Conservation (phyloP, 2,888 invertebrate genomes). For the Aleiodes testaceus region DNA sequence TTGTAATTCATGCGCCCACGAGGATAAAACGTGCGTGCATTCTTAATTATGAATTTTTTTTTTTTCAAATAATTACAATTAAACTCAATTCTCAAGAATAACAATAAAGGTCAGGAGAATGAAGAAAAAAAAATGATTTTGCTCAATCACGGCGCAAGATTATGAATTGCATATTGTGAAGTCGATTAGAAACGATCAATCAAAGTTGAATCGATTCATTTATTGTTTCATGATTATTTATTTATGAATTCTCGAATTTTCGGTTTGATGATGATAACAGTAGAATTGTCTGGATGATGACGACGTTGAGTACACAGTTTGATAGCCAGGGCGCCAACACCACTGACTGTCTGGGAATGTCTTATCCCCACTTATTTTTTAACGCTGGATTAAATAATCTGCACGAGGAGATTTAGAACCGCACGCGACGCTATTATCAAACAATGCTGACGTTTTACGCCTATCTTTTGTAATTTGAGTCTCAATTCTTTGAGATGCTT, state of each 20-base stretch:
- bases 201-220: too few species aligned
- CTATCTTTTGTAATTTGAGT: conserved; percentile 5
- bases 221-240: too few species aligned
- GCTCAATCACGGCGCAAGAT: conserved; percentile 12
- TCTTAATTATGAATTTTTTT: neutral
- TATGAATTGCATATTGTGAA: neutral
- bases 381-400: conserved; percentile 56
- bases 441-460: conserved; percentile 58
- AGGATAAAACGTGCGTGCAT: conserved; percentile 8
- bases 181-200: too few species aligned
- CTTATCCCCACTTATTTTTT: conserved; percentile 43
- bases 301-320: conserved; percentile 42
- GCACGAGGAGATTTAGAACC: conserved; percentile 45
- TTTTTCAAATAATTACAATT: neutral
- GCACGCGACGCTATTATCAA: conserved; percentile 61
- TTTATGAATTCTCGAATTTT: neutral
- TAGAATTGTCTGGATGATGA: conserved; percentile 27
- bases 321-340: conserved; percentile 64
- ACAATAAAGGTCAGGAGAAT: conserved; percentile 20
- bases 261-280: neutral
- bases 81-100: conserved; percentile 11
- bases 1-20: conserved; percentile 41
- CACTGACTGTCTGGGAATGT: conserved; percentile 68
- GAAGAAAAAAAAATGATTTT: neutral
- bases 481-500: too few species aligned